Evolutionary conservation across 2,888 invertebrate genomes (phyloP).

Genomic region (Chymomyza fuscimana): DNA sequence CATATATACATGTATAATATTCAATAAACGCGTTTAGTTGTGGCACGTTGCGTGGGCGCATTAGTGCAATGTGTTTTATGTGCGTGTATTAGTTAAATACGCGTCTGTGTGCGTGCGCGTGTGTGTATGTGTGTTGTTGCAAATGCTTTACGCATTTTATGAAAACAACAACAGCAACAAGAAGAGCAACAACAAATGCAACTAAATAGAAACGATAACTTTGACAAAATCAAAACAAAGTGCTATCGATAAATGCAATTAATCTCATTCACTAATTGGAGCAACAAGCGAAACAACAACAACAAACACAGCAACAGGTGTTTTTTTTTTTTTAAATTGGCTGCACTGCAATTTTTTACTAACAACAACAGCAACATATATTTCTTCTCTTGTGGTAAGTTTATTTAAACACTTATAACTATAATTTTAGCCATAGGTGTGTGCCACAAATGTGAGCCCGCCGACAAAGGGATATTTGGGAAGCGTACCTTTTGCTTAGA

Average conservation of each 20-base stretch:
- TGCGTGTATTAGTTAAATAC: conserved; percentile 22
- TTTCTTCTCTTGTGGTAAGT: conserved; percentile 47
- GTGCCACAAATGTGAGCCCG: too few species aligned
- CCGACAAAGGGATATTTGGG: too few species aligned
- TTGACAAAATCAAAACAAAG: conserved; percentile 61
- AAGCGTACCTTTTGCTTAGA: too few species aligned
- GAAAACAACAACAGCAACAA: conserved; percentile 55
- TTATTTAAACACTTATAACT: conserved; percentile 7
- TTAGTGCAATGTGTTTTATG: conserved; percentile 25
- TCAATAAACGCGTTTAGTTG: conserved; percentile 69
- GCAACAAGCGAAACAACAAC: conserved; percentile 33
- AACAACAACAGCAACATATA: neutral
- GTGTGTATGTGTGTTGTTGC: conserved; percentile 47
- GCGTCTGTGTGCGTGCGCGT: conserved; percentile 21
- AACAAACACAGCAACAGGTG: conserved; percentile 49
- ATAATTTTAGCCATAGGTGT: conserved; percentile 7
- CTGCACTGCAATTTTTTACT: conserved; percentile 35
- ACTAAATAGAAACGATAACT: conserved; percentile 57
- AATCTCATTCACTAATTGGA: conserved; percentile 60
- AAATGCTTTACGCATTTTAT: conserved; percentile 67
- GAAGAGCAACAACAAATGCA: conserved; percentile 29
- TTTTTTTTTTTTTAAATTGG: conserved; percentile 27
- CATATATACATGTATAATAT: conserved; percentile 22
- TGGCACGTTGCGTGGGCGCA: conserved; percentile 66
- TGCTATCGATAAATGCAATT: conserved; percentile 65